These are phyloP conservation scores for Penaeus monodon DNA, from an alignment of 2,888 invertebrate genomes.

Conservation along the genomic window DNA sequence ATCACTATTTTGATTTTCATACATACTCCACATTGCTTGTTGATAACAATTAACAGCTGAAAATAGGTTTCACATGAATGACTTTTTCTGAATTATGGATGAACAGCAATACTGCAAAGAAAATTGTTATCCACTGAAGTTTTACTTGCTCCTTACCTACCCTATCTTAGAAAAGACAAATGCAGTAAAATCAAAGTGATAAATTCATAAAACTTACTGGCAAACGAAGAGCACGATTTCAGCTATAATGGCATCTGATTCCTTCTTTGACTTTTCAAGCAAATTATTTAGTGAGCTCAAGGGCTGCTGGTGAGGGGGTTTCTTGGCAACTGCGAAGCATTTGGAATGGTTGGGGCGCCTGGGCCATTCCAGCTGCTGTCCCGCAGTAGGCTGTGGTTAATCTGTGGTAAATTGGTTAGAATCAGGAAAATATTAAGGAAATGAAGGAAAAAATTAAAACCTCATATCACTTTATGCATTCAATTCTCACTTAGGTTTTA, in stretches of 20 bases:
- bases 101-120: too few relatives aligned
- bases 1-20: too few relatives aligned
- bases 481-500: not conserved
- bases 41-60: too few relatives aligned
- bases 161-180: not conserved
- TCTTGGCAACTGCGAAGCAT: constrained; percentile 47
- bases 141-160: not conserved
- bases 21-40: too few relatives aligned
- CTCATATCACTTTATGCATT: not conserved
- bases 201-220: constrained; percentile 47
- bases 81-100: too few relatives aligned
- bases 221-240: constrained; percentile 62
- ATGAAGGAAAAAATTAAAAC: not conserved
- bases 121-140: too few relatives aligned
- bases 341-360: constrained; percentile 38
- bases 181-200: not conserved
- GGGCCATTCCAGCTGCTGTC: constrained; percentile 27
- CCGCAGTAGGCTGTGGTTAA: constrained; percentile 44
- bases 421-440: not conserved
- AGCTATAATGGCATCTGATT: constrained; percentile 58
- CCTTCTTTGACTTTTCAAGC: constrained; percentile 59
- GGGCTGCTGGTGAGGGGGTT: constrained; percentile 58
- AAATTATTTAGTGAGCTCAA: constrained; percentile 43
- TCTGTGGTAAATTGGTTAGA: constrained; percentile 26
- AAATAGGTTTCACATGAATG: too few relatives aligned